Evolutionary conservation across 2,888 invertebrate species (phyloP).

Genomic region (Pyralis farinalis): DNA sequence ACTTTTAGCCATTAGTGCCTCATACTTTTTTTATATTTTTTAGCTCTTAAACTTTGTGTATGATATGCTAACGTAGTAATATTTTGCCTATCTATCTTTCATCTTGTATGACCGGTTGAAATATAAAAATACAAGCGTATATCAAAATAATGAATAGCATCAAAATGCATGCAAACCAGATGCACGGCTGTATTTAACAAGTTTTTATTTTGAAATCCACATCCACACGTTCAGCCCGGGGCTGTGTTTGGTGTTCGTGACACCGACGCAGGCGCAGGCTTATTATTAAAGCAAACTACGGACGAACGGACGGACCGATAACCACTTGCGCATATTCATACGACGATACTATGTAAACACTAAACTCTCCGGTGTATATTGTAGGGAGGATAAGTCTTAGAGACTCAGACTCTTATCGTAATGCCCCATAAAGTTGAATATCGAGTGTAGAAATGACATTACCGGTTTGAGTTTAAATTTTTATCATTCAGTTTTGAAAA

Average conservation of each 20-base stretch:
- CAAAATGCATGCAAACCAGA: constrained; percentile 13
- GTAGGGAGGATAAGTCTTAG: background rate
- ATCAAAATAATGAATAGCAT: too few relatives aligned
- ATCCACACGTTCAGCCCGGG: constrained; percentile 37
- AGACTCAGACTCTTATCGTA: background rate
- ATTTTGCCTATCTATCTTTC: too few relatives aligned
- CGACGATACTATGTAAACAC: constrained; percentile 68
- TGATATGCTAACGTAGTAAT: too few relatives aligned
- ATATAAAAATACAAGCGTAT: too few relatives aligned
- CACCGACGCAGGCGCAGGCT: constrained; percentile 59
- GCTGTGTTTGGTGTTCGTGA: constrained; percentile 74
- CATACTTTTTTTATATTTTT: too few relatives aligned
- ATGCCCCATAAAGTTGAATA: background rate
- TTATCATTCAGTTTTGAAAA: constrained; percentile 10
- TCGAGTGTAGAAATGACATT: background rate
- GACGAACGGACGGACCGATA: constrained; percentile 64
- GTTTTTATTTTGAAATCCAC: constrained; percentile 44
- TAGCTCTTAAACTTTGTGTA: too few relatives aligned
- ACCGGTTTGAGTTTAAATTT: constrained; percentile 6
- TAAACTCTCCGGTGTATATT: constrained; percentile 26
- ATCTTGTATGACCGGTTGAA: too few relatives aligned
- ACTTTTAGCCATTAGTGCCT: too few relatives aligned
- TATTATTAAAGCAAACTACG: constrained; percentile 75
- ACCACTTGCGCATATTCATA: constrained; percentile 72
- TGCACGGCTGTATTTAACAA: constrained; percentile 36